Evolutionary conservation across 2,113 vertebrate genomes (phyloP).

Genomic region (Bubo blakistoni): DNA sequence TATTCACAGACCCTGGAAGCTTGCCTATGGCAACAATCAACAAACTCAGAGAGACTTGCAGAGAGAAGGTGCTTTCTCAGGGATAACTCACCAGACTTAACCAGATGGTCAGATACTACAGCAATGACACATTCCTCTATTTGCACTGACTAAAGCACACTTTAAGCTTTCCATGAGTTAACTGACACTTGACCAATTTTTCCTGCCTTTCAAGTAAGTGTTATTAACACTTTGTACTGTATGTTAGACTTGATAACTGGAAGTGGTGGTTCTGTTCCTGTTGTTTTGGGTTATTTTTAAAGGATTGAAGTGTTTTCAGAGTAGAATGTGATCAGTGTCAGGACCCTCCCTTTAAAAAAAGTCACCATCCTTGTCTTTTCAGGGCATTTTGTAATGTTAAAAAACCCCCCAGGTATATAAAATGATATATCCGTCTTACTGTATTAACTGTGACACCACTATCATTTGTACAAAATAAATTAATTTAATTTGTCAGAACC

Average conservation of each 20-base stretch:
- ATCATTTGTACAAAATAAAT: conserved; percentile 33
- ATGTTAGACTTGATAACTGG: background rate
- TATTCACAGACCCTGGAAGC: conserved; percentile 88
- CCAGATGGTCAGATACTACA: background rate
- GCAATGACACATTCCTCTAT: conserved; percentile 63
- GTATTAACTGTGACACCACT: background rate
- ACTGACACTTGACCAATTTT: conserved; percentile 49
- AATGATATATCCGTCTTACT: background rate
- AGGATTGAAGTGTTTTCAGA: background rate
- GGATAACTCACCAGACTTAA: conserved; percentile 25
- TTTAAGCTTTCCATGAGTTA: conserved; percentile 48
- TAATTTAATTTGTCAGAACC: conserved; percentile 59
- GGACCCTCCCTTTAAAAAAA: background rate
- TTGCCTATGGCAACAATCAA: conserved; percentile 81
- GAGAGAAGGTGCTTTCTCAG: conserved; percentile 73
- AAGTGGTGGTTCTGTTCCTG: background rate
- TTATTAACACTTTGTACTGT: conserved; percentile 35
- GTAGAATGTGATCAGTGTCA: background rate
- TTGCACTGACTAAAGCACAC: conserved; percentile 56
- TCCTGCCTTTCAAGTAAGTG: conserved; percentile 32
- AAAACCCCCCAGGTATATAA: background rate
- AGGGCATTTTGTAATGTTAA: conserved; percentile 57
- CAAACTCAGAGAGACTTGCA: conserved; percentile 82
- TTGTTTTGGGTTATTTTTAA: background rate
- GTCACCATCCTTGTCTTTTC: background rate